A percentile compares a stretch with the other conserved stretches of the same genome.
Evolutionary conservation across 2,113 vertebrate genomes (phyloP).

Genomic region (Pachyramphus minor): DNA sequence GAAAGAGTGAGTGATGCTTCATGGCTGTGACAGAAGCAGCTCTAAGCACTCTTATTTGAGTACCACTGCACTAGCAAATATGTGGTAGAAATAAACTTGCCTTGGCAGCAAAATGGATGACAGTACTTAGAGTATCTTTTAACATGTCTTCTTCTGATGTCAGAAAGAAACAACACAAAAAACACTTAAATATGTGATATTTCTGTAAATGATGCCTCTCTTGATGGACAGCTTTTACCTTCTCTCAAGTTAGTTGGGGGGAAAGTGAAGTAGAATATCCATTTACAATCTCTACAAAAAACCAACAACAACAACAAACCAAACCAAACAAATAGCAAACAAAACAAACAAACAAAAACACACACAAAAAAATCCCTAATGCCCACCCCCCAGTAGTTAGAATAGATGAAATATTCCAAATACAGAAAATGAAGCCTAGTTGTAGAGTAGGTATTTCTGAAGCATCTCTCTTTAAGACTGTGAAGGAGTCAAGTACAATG

Average conservation of each 20-base stretch:
- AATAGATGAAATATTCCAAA: not conserved
- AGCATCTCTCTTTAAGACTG: not conserved
- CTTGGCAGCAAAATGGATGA: not conserved
- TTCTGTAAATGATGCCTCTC: not conserved
- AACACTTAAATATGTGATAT: not conserved
- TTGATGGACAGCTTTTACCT: not conserved
- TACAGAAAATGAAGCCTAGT: not conserved
- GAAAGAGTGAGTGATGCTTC: constrained; percentile 10
- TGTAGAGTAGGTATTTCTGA: not conserved
- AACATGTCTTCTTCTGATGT: not conserved
- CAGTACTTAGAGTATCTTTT: not conserved
- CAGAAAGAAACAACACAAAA: not conserved
- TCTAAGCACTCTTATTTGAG: constrained; percentile 17
- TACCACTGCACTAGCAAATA: not conserved
- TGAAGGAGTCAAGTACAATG: not conserved
- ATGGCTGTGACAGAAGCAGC: constrained; percentile 27
- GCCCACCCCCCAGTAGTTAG: not conserved
- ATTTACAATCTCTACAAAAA: not conserved
- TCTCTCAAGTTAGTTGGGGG: not conserved
- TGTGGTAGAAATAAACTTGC: not conserved
- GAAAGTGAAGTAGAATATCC: not conserved
- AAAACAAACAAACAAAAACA: no score
- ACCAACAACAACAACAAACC: no score
- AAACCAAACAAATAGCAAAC: no score
- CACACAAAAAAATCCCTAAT: no score